phyloP scores from a whole-genome alignment of 2,888 invertebrate species.

The Bruchidius siliquastri region DNA sequence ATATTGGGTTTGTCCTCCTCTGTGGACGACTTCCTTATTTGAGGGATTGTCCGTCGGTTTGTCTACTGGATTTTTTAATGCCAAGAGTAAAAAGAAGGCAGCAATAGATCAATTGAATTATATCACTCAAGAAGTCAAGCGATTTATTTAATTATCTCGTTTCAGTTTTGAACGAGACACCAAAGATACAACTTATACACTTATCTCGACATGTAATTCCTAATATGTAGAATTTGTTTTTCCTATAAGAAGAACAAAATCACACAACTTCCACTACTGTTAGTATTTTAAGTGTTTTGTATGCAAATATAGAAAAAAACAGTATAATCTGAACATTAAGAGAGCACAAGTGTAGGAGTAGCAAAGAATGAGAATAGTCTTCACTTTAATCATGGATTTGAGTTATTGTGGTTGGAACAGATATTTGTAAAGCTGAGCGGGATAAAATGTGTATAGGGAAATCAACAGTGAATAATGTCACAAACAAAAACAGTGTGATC shows the following conservation, averaged over 20 bases:
- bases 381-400: neutral
- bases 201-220: slow-evolving; percentile 5
- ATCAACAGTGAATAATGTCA: neutral
- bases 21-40: too few relatives aligned
- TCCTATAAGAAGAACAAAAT: slow-evolving; percentile 25
- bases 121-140: neutral
- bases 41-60: too few relatives aligned
- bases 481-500: neutral
- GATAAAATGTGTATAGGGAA: neutral
- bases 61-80: too few relatives aligned
- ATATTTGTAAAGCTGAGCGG: neutral
- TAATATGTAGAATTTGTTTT: slow-evolving; percentile 23
- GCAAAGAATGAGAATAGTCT: slow-evolving; percentile 9
- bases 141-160: neutral
- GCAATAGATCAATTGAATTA: too few relatives aligned
- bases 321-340: slow-evolving; percentile 19
- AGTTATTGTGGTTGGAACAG: neutral
- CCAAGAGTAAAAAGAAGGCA: too few relatives aligned
- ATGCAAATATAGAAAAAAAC: slow-evolving; percentile 22
- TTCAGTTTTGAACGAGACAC: neutral
- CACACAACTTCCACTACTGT: slow-evolving; percentile 25
- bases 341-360: slow-evolving; percentile 19
- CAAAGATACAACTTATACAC: neutral
- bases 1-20: too few relatives aligned
- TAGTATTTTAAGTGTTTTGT: slow-evolving; percentile 24